phyloP scores from a whole-genome alignment of 2,888 invertebrate species.

The Selenia dentaria region DNA sequence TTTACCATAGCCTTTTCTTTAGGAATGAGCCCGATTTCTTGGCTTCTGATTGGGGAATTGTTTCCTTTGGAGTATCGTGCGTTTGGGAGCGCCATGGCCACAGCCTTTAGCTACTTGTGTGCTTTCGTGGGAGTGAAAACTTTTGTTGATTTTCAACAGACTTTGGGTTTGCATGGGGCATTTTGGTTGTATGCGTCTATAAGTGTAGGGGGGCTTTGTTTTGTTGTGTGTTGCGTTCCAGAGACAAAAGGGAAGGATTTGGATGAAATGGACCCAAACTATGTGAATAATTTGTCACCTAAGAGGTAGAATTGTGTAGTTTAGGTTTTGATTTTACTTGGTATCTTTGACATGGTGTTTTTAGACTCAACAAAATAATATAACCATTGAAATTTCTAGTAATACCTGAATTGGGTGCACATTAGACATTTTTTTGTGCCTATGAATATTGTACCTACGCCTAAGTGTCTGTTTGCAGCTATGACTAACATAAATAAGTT shows the following conservation, averaged over 20 bases:
- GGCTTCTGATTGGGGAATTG: constrained; percentile 92
- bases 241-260: constrained; percentile 96
- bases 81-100: constrained; percentile 94
- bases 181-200: constrained; percentile 95
- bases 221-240: constrained; percentile 94
- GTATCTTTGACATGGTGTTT: too few relatives aligned
- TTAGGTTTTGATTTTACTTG: constrained; percentile 19
- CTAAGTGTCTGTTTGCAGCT: too few relatives aligned
- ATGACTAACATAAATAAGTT: too few relatives aligned
- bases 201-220: constrained; percentile 92
- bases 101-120: constrained; percentile 93
- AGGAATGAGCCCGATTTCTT: constrained; percentile 95
- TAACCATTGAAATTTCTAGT: too few relatives aligned
- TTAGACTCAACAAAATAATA: too few relatives aligned
- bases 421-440: too few relatives aligned
- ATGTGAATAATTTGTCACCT: constrained; percentile 78
- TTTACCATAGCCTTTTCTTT: constrained; percentile 94
- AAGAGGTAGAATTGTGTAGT: constrained; percentile 60
- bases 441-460: too few relatives aligned
- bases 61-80: constrained; percentile 93
- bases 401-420: too few relatives aligned
- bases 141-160: constrained; percentile 92
- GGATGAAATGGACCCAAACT: constrained; percentile 93
- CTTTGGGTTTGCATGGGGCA: constrained; percentile 91
- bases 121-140: constrained; percentile 95